Evolutionary conservation across 1,140 invertebrate species (phyloP), one percentile per base, ranked within the genome.

Genomic region (Samia ricini): DNA sequence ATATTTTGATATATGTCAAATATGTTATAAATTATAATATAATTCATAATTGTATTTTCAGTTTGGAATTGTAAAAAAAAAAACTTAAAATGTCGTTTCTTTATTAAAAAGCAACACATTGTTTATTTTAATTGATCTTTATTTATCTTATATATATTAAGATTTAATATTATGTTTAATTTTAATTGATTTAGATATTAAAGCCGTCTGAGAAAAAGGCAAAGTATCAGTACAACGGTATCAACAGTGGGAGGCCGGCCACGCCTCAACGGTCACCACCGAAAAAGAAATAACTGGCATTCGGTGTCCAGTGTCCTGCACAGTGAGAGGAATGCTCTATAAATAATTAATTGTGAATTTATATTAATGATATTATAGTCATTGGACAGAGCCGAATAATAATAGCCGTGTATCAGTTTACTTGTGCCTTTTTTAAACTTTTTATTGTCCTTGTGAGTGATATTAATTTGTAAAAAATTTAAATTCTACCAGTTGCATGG

Each of bases 151-250:
- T 26, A 26, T 26, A 26, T 26, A 26, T 8, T 4, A 4, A 26
- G 8, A 26, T 26, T 26, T 3, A 26, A 26, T 42, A 42, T 15
- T 42, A 15, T 10, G 26, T 29, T 29, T 42, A 52, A 22, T 52
- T 22, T 21, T 23, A 22, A 20, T 22, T 22, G 3, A 22, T 22
- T 2, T 81, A 99, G 98, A 99, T 99, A 77, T 91, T 99, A 82
- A 99, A 99, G 92, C 98, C 98, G 75, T 99, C 98, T 50, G 98
- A 99, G 91, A 99, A 99, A 93, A 99, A 99, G 91, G 97, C 98
- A 29, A 99, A 99, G 91, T 99, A 99, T 91, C 98, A 99, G 88
- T 99, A 99, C 90, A 94, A 94, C 71, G 95, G 95, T 67, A 93
- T 95, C 88, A 96, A 96, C 81, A 94, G 93, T 59, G 95, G 95